Conservation (phyloP, 2,113 vertebrate genomes). For the Silurus meridionalis region DNA sequence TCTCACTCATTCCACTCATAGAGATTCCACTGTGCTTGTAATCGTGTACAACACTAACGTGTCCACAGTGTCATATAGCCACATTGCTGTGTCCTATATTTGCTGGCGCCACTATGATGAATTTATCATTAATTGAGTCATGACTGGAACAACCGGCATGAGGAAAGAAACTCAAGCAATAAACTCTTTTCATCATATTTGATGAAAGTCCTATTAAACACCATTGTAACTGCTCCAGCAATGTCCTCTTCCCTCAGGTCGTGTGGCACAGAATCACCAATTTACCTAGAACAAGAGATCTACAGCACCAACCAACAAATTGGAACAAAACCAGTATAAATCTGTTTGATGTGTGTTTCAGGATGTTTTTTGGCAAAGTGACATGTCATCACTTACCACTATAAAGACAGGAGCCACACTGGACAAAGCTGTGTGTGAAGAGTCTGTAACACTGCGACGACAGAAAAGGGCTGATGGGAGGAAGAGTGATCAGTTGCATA, state of each 20-base stretch:
- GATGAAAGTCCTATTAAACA: background rate
- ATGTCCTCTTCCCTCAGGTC: background rate
- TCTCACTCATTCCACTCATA: background rate
- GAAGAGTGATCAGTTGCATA: background rate
- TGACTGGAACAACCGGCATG: background rate
- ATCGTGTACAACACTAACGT: background rate
- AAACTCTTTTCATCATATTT: background rate
- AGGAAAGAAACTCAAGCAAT: background rate
- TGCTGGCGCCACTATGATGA: background rate
- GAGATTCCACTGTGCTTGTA: too few relatives aligned
- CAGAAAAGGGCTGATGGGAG: slow-evolving; percentile 61
- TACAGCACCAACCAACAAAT: background rate
- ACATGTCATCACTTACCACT: slow-evolving; percentile 79
- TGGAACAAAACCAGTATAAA: background rate
- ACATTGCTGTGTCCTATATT: background rate
- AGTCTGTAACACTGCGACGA: slow-evolving; percentile 71
- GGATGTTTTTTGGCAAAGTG: background rate
- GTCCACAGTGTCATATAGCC: background rate
- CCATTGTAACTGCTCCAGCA: background rate
- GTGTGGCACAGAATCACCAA: background rate
- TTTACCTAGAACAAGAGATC: background rate
- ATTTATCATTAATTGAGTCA: background rate
- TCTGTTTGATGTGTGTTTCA: background rate
- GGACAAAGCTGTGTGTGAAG: slow-evolving; percentile 78
- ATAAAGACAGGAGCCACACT: slow-evolving; percentile 85